These are phyloP conservation scores for Amaurobius ferox DNA, from an alignment of 2,888 invertebrate genomes.

Conservation along the genomic window DNA sequence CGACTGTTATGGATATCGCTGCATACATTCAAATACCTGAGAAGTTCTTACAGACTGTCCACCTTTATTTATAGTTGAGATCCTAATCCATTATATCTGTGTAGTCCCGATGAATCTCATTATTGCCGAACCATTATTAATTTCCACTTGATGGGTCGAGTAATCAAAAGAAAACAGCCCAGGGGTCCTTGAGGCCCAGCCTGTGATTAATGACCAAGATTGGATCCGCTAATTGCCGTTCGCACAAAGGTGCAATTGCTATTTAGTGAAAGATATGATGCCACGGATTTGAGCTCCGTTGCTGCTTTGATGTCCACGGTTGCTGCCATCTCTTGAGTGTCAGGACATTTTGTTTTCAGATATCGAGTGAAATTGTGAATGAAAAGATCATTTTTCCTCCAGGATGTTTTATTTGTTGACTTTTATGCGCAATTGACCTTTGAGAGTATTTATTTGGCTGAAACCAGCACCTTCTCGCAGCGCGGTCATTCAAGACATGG, in stretches of 20 bases:
- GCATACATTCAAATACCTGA: background rate
- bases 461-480: background rate
- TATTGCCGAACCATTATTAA: slow-evolving; percentile 43
- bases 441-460: background rate
- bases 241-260: background rate
- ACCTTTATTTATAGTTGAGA: background rate
- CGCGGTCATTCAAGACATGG: too few relatives aligned
- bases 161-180: slow-evolving; percentile 65
- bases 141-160: slow-evolving; percentile 24
- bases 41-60: background rate
- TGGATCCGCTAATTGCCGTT: slow-evolving; percentile 37
- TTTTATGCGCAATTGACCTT: background rate
- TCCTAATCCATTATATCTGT: background rate
- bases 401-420: background rate
- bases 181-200: background rate
- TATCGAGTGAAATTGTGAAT: background rate
- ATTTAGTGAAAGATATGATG: slow-evolving; percentile 11
- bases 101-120: slow-evolving; percentile 40
- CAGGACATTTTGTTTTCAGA: background rate
- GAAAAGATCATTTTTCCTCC: background rate
- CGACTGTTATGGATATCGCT: background rate
- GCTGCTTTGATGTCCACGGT: background rate
- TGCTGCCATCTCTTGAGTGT: background rate
- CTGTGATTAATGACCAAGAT: slow-evolving; percentile 41
- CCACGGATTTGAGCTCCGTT: background rate